phyloP scores from a whole-genome alignment of 2,888 invertebrate species.

The Cosmia pyralina region DNA sequence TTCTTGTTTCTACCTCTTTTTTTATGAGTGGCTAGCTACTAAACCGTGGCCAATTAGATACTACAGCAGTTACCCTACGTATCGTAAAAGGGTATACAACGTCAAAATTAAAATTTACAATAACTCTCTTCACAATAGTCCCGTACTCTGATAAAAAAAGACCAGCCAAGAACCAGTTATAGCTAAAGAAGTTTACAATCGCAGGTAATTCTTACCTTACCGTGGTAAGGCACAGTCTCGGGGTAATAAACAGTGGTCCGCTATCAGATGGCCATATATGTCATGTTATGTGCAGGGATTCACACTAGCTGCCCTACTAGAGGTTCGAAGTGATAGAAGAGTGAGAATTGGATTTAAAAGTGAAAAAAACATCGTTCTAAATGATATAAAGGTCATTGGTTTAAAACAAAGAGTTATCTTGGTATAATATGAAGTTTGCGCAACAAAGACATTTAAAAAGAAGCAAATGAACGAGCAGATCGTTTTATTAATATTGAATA shows the following conservation, averaged over 20 bases:
- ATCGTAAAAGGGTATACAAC: background rate
- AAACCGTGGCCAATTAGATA: no score
- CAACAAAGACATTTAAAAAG: background rate
- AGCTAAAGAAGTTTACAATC: slow-evolving; percentile 21
- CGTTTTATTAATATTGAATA: background rate
- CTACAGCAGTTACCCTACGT: no score
- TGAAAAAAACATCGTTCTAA: background rate
- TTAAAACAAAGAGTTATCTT: background rate
- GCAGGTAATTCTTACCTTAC: slow-evolving; percentile 28
- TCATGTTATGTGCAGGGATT: slow-evolving; percentile 57
- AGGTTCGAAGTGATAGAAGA: slow-evolving; percentile 7
- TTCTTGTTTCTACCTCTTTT: no score
- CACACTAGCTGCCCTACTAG: slow-evolving; percentile 51
- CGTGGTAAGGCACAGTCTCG: slow-evolving; percentile 42
- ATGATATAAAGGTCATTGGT: background rate
- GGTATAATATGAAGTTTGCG: background rate
- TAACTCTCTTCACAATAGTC: background rate
- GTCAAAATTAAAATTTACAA: background rate
- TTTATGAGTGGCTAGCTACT: no score
- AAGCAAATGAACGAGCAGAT: no score
- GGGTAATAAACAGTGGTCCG: slow-evolving; percentile 45
- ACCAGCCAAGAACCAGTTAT: slow-evolving; percentile 14
- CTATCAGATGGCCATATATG: slow-evolving; percentile 61
- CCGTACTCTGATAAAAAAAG: background rate
- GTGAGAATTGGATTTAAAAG: slow-evolving; percentile 24